Percentiles rank a stretch among this genome's conserved stretches.
Conservation (phyloP, 2,888 invertebrate genomes). For the Argyresthia albistria region DNA sequence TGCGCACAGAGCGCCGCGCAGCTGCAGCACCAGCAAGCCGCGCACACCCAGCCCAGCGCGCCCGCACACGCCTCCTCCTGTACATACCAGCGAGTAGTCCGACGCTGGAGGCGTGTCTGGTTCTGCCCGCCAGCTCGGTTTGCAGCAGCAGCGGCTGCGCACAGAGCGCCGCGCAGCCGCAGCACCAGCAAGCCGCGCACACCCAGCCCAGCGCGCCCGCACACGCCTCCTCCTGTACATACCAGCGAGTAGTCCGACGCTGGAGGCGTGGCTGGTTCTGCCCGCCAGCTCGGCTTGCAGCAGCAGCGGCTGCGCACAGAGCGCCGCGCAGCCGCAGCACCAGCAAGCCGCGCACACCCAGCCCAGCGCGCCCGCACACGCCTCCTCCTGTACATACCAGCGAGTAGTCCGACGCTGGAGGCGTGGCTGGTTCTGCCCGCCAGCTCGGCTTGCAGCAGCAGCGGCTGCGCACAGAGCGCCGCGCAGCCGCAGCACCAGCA, state of each 20-base stretch:
- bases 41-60: slow-evolving; percentile 80
- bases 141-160: slow-evolving; percentile 80
- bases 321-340: slow-evolving; percentile 78
- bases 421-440: slow-evolving; percentile 74
- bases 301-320: slow-evolving; percentile 79
- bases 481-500: slow-evolving; percentile 78
- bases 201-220: slow-evolving; percentile 77
- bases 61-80: slow-evolving; percentile 56
- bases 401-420: slow-evolving; percentile 78
- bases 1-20: slow-evolving; percentile 81
- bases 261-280: slow-evolving; percentile 74
- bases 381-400: slow-evolving; percentile 71
- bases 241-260: slow-evolving; percentile 79
- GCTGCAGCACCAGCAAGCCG: slow-evolving; percentile 76
- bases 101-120: slow-evolving; percentile 76
- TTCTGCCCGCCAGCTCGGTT: slow-evolving; percentile 75
- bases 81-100: slow-evolving; percentile 79
- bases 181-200: slow-evolving; percentile 78
- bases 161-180: slow-evolving; percentile 79
- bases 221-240: slow-evolving; percentile 38
- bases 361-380: slow-evolving; percentile 72
- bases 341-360: slow-evolving; percentile 80
- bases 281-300: slow-evolving; percentile 79
- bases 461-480: slow-evolving; percentile 79
- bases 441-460: slow-evolving; percentile 79